phyloP scores from a whole-genome alignment of 2,797 vertebrate species.

The Galago senegalensis region DNA sequence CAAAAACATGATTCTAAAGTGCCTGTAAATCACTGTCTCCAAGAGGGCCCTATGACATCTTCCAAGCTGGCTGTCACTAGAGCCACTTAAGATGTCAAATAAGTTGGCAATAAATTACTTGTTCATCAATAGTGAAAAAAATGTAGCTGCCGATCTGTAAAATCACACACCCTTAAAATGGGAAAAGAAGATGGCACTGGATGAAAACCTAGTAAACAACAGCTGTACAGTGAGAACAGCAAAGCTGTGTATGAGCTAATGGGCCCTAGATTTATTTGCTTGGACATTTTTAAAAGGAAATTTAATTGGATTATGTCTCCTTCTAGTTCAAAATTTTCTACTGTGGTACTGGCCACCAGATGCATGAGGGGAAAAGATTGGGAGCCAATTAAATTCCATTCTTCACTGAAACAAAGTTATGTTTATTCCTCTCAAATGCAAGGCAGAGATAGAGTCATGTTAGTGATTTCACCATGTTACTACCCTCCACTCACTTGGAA shows the following conservation, averaged over 20 bases:
- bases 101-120: slow-evolving; percentile 74
- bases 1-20: slow-evolving; percentile 59
- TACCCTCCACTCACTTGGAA: slow-evolving; percentile 24
- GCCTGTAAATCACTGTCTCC: slow-evolving; percentile 37
- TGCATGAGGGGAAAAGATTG: slow-evolving; percentile 71
- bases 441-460: slow-evolving; percentile 73
- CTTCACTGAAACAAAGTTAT: slow-evolving; percentile 78
- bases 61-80: slow-evolving; percentile 48
- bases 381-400: slow-evolving; percentile 82
- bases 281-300: slow-evolving; percentile 83
- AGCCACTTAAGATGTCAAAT: slow-evolving; percentile 74
- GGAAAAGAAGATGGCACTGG: slow-evolving; percentile 70
- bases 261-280: slow-evolving; percentile 77
- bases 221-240: slow-evolving; percentile 78
- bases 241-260: slow-evolving; percentile 75
- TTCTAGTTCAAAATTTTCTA: slow-evolving; percentile 85
- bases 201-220: slow-evolving; percentile 72
- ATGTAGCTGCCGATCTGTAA: slow-evolving; percentile 56
- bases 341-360: slow-evolving; percentile 80
- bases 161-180: slow-evolving; percentile 67
- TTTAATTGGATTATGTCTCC: slow-evolving; percentile 85
- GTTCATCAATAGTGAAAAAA: slow-evolving; percentile 76
- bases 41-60: slow-evolving; percentile 19
- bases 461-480: slow-evolving; percentile 72
- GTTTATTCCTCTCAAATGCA: slow-evolving; percentile 83